These are phyloP conservation scores for Notodonta ziczac DNA, from an alignment of 2,888 invertebrate species.

Conservation along the genomic window DNA sequence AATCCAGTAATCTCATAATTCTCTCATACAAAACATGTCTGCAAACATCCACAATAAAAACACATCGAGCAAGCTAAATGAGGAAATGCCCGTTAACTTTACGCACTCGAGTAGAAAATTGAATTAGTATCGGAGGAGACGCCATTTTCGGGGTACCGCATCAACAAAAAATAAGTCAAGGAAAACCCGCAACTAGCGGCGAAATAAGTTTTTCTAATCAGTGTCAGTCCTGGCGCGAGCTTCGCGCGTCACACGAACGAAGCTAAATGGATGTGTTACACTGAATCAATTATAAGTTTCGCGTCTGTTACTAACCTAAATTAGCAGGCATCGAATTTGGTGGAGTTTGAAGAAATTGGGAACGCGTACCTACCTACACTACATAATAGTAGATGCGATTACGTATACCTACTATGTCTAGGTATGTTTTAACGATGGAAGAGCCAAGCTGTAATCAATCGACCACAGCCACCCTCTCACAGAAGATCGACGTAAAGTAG, in stretches of 20 bases:
- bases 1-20: too few relatives aligned
- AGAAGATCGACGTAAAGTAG: too few relatives aligned
- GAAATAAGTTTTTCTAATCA: constrained; percentile 8
- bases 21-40: constrained; percentile 28
- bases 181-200: constrained; percentile 12
- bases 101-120: constrained; percentile 61
- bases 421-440: too few relatives aligned
- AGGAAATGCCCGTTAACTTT: constrained; percentile 61
- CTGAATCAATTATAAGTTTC: constrained; percentile 5
- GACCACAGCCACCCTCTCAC: too few relatives aligned
- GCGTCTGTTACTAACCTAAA: background rate
- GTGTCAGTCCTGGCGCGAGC: constrained; percentile 2
- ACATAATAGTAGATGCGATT: too few relatives aligned
- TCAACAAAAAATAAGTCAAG: constrained; percentile 9
- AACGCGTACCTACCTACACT: constrained; percentile 5
- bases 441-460: too few relatives aligned
- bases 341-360: background rate
- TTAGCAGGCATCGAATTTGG: background rate
- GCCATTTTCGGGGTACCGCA: constrained; percentile 43
- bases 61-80: constrained; percentile 56
- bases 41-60: constrained; percentile 47
- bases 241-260: constrained; percentile 2
- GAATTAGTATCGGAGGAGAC: constrained; percentile 60
- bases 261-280: background rate
- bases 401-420: too few relatives aligned